Percentiles rank a stretch among this genome's conserved stretches.
Evolutionary conservation across 2,888 invertebrate genomes (phyloP).

Genomic region (Ichneumoninae sp.): DNA sequence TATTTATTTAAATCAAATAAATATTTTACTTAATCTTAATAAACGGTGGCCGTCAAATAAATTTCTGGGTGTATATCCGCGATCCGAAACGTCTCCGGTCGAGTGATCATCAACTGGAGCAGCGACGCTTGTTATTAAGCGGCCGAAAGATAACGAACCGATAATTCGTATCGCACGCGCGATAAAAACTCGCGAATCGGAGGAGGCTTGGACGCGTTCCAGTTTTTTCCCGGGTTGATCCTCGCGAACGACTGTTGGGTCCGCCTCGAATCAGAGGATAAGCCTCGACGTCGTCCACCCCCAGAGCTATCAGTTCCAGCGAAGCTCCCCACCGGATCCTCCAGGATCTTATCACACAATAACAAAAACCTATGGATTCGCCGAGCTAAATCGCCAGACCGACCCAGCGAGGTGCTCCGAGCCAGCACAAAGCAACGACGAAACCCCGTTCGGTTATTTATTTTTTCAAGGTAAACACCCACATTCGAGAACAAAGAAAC

Average conservation of each 20-base stretch:
- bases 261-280: constrained; percentile 11
- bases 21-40: no score
- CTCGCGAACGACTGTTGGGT: constrained; percentile 1
- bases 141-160: neutral
- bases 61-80: neutral
- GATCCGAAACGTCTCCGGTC: neutral
- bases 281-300: neutral
- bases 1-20: no score
- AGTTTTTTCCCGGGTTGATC: neutral
- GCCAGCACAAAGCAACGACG: neutral
- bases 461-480: constrained; percentile 26
- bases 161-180: constrained; percentile 4
- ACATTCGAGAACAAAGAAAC: constrained; percentile 18
- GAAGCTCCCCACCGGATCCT: neutral
- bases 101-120: neutral
- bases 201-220: constrained; percentile 8
- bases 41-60: no score
- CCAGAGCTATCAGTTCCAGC: constrained; percentile 5
- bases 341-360: neutral
- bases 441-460: neutral
- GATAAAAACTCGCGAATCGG: neutral
- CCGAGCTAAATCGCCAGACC: neutral
- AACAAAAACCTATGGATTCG: neutral
- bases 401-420: neutral
- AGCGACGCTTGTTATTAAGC: neutral